Percentiles rank a stretch among this genome's conserved stretches.
Evolutionary conservation across 1,140 invertebrate genomes (phyloP).

Genomic region (Achroia grisella): DNA sequence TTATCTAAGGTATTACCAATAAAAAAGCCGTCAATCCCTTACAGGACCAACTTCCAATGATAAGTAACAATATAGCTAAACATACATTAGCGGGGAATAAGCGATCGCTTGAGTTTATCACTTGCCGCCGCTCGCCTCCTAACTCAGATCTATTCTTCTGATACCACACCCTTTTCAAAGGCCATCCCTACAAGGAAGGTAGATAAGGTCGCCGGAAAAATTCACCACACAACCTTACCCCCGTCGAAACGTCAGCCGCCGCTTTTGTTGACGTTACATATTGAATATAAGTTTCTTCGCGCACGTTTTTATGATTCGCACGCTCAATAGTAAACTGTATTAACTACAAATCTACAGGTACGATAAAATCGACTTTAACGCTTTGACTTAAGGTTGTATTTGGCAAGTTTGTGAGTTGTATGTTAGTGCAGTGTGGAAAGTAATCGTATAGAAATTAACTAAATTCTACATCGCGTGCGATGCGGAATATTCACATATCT

Average conservation of each 20-base stretch:
- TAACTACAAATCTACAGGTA: too few relatives aligned
- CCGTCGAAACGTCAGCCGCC: not conserved
- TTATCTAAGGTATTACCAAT: too few relatives aligned
- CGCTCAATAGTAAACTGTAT: too few relatives aligned
- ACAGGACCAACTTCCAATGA: not conserved
- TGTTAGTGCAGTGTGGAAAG: too few relatives aligned
- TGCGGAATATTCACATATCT: too few relatives aligned
- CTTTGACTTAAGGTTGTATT: too few relatives aligned
- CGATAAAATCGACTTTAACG: too few relatives aligned
- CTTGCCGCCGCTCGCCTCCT: not conserved
- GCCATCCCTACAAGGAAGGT: not conserved
- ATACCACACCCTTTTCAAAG: conserved; percentile 1
- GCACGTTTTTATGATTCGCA: too few relatives aligned
- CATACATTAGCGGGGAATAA: not conserved
- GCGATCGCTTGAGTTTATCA: not conserved
- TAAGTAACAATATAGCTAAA: not conserved
- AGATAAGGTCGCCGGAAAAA: conserved; percentile 1
- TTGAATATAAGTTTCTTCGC: not conserved
- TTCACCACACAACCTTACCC: conserved; percentile 3
- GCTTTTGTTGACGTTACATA: conserved; percentile 3
- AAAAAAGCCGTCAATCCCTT: too few relatives aligned
- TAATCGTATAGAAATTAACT: too few relatives aligned
- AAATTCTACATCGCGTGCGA: too few relatives aligned
- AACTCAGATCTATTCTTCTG: not conserved
- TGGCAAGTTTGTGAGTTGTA: too few relatives aligned